Percentiles rank a stretch among this genome's conserved stretches.
These are phyloP conservation scores for Thymelicus acteon DNA, from an alignment of 2,888 invertebrate genomes.

Conservation along the genomic window DNA sequence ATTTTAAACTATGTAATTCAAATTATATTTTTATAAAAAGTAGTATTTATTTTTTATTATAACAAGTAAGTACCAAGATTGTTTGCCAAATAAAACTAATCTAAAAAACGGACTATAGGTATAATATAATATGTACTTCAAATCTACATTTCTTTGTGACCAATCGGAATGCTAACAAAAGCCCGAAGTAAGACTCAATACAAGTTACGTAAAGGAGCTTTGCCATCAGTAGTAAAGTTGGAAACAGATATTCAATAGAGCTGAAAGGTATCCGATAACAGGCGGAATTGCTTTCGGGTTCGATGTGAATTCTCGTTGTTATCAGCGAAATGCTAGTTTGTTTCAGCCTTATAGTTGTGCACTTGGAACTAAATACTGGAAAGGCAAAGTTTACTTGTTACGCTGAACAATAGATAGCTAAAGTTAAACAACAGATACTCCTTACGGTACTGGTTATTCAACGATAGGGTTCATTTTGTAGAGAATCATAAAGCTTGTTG, in stretches of 20 bases:
- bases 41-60: too few species aligned
- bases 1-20: too few species aligned
- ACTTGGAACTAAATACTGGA: conserved; percentile 4
- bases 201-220: conserved; percentile 42
- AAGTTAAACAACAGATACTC: conserved; percentile 11
- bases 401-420: conserved; percentile 4
- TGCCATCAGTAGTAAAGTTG: conserved; percentile 44
- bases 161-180: conserved; percentile 28
- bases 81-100: too few species aligned
- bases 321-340: conserved; percentile 44
- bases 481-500: not conserved
- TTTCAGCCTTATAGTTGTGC: conserved; percentile 4
- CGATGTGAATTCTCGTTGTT: conserved; percentile 59
- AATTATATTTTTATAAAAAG: too few species aligned
- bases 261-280: conserved; percentile 43
- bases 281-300: conserved; percentile 56
- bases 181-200: conserved; percentile 42
- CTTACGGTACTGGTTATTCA: not conserved
- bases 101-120: too few species aligned
- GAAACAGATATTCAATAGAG: conserved; percentile 34
- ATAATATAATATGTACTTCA: not conserved
- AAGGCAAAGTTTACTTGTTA: conserved; percentile 20
- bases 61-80: too few species aligned
- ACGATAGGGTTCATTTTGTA: not conserved
- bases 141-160: conserved; percentile 1